A percentile compares a stretch with the other conserved stretches of the same genome.
These are phyloP conservation scores for Microtus richardsoni DNA, from an alignment of 2,113 vertebrate species.

Conservation along the genomic window DNA sequence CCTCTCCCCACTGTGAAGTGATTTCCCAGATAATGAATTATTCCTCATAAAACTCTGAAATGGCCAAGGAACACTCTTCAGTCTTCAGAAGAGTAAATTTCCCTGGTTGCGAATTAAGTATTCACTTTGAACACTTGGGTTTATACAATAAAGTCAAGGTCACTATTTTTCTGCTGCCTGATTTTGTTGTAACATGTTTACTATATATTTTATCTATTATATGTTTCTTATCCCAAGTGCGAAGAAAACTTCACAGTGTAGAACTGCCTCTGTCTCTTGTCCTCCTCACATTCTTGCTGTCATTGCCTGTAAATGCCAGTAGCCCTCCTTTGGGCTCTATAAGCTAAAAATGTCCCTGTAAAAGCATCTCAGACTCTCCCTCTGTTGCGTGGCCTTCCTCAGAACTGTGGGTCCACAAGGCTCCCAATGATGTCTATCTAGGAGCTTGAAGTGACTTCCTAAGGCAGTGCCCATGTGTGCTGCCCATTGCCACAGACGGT, in stretches of 20 bases:
- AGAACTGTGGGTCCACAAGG: neutral
- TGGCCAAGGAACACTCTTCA: neutral
- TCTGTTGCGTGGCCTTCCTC: neutral
- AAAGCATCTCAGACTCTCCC: neutral
- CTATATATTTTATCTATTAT: too few species aligned
- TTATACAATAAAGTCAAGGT: neutral
- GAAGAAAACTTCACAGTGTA: neutral
- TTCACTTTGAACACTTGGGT: neutral
- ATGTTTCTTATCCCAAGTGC: neutral
- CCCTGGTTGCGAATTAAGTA: neutral
- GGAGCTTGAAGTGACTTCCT: neutral
- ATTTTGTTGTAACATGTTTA: neutral
- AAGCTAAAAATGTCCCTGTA: neutral
- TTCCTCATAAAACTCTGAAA: neutral
- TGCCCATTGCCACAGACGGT: rapidly evolving
- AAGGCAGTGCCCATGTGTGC: neutral
- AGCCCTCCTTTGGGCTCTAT: neutral
- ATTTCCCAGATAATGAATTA: neutral
- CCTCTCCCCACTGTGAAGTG: rapidly evolving
- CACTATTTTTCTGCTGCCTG: neutral
- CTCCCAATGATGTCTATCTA: rapidly evolving
- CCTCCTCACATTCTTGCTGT: neutral
- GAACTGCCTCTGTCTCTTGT: rapidly evolving
- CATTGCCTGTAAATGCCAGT: neutral
- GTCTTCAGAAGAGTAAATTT: neutral